Conservation (phyloP, 2,113 vertebrate genomes). For the Campylomormyrus tamandua region DNA sequence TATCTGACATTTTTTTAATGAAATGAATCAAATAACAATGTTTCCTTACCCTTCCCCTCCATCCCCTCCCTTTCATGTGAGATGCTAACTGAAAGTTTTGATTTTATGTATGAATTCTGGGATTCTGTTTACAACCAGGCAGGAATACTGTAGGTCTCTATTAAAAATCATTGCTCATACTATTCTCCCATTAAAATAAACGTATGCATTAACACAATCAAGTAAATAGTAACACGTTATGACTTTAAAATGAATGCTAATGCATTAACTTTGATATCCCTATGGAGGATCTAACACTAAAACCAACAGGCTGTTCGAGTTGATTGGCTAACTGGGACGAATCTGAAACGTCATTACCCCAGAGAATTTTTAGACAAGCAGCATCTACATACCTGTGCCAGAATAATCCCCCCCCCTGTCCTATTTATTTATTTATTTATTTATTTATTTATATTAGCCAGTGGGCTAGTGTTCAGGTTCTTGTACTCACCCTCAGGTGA, state of each 20-base stretch:
- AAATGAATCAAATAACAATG: not conserved
- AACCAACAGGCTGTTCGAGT: not conserved
- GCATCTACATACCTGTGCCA: not conserved
- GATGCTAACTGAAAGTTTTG: not conserved
- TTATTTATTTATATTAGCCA: not conserved
- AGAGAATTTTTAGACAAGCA: not conserved
- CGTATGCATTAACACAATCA: not conserved
- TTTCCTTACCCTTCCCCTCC: not conserved
- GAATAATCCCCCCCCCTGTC: not conserved
- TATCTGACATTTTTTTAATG: not conserved
- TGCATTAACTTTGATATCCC: not conserved
- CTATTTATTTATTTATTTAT: not conserved
- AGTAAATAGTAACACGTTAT: not conserved
- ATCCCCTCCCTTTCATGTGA: not conserved
- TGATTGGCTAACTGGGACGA: not conserved
- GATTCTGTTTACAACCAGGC: not conserved
- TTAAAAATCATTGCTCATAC: not conserved
- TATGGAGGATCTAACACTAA: not conserved
- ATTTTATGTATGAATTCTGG: not conserved
- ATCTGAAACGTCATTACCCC: not conserved
- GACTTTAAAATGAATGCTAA: not conserved
- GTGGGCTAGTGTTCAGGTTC: not conserved
- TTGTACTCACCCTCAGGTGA: not conserved
- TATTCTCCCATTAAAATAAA: not conserved
- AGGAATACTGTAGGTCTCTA: not conserved